phyloP scores from a whole-genome alignment of 2,113 vertebrate species.

The Piaya cayana region DNA sequence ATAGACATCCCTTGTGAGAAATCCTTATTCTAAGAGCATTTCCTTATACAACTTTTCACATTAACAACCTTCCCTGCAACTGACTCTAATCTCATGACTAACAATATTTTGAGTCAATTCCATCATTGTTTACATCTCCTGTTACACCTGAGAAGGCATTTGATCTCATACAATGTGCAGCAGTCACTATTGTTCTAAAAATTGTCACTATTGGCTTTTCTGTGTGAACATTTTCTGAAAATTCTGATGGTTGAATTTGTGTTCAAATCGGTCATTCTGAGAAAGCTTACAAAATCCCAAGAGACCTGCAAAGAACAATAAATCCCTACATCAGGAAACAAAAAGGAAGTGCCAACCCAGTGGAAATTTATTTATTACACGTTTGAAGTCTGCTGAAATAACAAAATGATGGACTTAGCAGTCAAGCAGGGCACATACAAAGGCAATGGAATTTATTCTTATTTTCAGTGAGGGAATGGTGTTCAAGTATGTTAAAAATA shows the following conservation, averaged over 20 bases:
- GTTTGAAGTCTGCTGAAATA: slow-evolving; percentile 77
- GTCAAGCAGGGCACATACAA: slow-evolving; percentile 15
- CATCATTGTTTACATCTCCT: slow-evolving; percentile 9
- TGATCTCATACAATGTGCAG: background rate
- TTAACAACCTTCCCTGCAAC: background rate
- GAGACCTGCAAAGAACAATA: slow-evolving; percentile 73
- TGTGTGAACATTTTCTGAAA: slow-evolving; percentile 26
- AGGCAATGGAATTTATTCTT: slow-evolving; percentile 16
- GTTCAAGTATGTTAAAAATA: background rate
- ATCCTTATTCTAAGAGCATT: background rate
- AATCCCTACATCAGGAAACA: slow-evolving; percentile 73
- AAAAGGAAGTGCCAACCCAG: slow-evolving; percentile 78
- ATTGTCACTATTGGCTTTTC: slow-evolving; percentile 12
- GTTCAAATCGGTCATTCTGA: slow-evolving; percentile 57
- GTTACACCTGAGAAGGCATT: slow-evolving; percentile 56
- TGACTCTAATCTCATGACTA: background rate
- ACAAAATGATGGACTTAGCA: slow-evolving; percentile 57
- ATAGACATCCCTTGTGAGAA: background rate
- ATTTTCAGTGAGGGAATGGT: background rate
- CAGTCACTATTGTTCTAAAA: slow-evolving; percentile 28
- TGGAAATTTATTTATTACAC: slow-evolving; percentile 77
- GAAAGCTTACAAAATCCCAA: slow-evolving; percentile 41
- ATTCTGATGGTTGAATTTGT: background rate
- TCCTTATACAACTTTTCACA: background rate
- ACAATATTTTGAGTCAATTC: background rate